Base-by-base conservation (phyloP, 2,113 vertebrate genomes). In the Ranitomeya variabilis region DNA sequence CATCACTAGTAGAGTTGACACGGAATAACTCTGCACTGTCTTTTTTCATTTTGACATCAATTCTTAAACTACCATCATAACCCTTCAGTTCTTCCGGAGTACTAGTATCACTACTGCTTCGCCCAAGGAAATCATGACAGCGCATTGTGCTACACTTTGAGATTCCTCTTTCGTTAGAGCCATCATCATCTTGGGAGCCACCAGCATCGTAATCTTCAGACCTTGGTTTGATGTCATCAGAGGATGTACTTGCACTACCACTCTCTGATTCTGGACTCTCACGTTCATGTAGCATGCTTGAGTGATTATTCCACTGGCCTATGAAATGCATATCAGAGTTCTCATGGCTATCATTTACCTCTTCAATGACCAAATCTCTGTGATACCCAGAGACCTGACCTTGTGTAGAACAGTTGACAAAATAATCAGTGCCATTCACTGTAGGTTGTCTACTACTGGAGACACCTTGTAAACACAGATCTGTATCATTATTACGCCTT, bases 131-230 rank as follows among this genome's bases (percentile, higher is more conserved):
- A 92, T 99, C 98, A 0, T 96, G 97, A 90, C 98, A 99, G 77
- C 97, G 92, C 94, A 97, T 96, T 7, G 98, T 99, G 91, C 98
- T 96, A n/a, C 98, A 99, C 90, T 97, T 99, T 90, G 98, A 99
- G 84, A 96, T 93, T 0, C 97, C 97, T 73, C 96, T 93, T 88
- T 98, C 98, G 9, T 98, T 97, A 83, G 97, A 97, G 90, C 97
- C 96, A 91, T 99, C 98, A 13, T 99, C 98, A 2, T 99, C 98
- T 87, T 99, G 98, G 69, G 98, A 99, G 7, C 98, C 98, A n/a
- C 98, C 98, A 0, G 98, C 98, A 80, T 99, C 98, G 81, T 99
- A 99, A 93, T 99, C 98, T 94, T 99, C 98, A 0, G 98, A 99
- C 87, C 97, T 95, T 51, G 98, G 98, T 92, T 99, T 99, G 92